Evolutionary conservation across 1,140 invertebrate genomes (phyloP), one percentile per base, ranked within the genome.

Genomic region (Holcopasites calliopsidis): DNA sequence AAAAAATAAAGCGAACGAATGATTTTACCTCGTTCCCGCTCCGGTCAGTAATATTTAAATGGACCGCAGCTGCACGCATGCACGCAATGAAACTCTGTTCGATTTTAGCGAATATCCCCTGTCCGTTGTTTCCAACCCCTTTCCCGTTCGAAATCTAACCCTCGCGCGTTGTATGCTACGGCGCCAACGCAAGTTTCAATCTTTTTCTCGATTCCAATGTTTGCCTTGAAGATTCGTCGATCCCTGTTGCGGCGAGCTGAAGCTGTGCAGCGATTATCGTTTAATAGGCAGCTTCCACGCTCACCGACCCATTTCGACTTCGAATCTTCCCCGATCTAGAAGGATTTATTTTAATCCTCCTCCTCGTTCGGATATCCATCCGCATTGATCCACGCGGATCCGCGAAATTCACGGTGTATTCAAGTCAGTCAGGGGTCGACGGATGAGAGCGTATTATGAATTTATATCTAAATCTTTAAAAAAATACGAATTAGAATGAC

Each of bases 21-120:
- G 66, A 42, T 28, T 81, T 75, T 79, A 76, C 80, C 76, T 76
- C 69, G n/a, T 60, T 47, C 31, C 70, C 47, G 57, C 11, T 68
- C 58, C 42, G 61, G 62, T 72, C 71, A 52, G 80, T 71, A 55
- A 65, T 50, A 55, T 77, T 80, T 82, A 71, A 68, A 76, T 79
- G 80, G 75, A 82, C 73, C 52, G 64, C 64, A 40, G 72, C 38
- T 76, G n/a, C n/a, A 76, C 78, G 73, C 66, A 77, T 82, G 50
- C 73, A 35, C 49, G 65, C 79, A 79, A 81, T 77, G 79, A 82
- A 82, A 81, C 75, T 72, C 55, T 60, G 42, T 80, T 66, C 72
- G 31, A 40, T 60, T 77, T 76, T 49, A 33, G 57, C 52, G 21
- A 23, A 28, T 68, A 26, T 52, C 23, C 54, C 21, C 40, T 42